Conservation (phyloP, 2,888 invertebrate species). For the Sarcophaga caerulescens region DNA sequence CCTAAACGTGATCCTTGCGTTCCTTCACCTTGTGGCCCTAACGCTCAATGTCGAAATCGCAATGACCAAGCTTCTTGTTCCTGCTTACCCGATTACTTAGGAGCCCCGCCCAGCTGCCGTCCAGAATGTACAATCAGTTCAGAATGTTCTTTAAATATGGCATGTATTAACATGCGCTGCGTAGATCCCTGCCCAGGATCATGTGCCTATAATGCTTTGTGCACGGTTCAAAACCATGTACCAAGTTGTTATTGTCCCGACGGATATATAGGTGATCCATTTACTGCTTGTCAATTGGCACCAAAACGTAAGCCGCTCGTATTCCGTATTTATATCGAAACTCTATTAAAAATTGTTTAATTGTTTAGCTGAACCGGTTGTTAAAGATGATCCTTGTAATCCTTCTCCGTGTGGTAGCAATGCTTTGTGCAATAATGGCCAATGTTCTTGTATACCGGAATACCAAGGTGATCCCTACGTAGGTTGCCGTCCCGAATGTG, state of each 20-base stretch:
- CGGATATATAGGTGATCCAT: conserved; percentile 89
- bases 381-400: conserved; percentile 82
- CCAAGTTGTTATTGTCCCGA: conserved; percentile 88
- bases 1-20: conserved; percentile 83
- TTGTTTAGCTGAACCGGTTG: conserved; percentile 71
- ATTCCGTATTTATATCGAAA: too few species aligned
- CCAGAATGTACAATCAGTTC: conserved; percentile 88
- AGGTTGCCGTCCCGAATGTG: conserved; percentile 91
- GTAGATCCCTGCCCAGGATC: conserved; percentile 91
- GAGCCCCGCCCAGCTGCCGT: conserved; percentile 87
- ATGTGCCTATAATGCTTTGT: conserved; percentile 86
- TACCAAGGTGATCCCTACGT: conserved; percentile 89
- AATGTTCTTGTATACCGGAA: conserved; percentile 86
- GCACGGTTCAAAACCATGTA: conserved; percentile 87
- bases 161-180: conserved; percentile 90
- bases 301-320: conserved; percentile 78
- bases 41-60: conserved; percentile 85
- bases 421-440: conserved; percentile 85
- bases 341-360: not conserved
- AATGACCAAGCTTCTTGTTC: conserved; percentile 85
- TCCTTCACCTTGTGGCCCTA: conserved; percentile 87
- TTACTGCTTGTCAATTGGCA: conserved; percentile 83
- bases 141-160: conserved; percentile 88
- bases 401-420: conserved; percentile 88
- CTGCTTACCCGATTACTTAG: conserved; percentile 85